Conservation (phyloP, 1,140 invertebrate genomes). For the Pseudomyrmex flavicornis region DNA sequence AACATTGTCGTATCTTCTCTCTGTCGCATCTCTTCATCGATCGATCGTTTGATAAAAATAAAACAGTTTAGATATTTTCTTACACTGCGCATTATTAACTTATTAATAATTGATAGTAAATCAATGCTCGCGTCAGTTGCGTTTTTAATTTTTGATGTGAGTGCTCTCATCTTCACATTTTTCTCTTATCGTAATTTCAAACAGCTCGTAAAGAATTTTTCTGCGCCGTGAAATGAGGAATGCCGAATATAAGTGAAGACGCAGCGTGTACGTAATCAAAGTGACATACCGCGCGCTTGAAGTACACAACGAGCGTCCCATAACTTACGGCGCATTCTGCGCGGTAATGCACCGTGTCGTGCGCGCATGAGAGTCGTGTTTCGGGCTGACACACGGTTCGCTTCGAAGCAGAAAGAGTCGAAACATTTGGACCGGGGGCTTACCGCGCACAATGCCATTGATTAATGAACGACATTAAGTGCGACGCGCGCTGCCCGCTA, state of each 20-base stretch:
- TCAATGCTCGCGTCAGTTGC: no score
- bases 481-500: conserved; percentile 71
- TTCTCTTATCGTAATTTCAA: neutral
- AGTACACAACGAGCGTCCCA: conserved; percentile 69
- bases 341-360: conserved; percentile 60
- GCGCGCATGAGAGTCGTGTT: conserved; percentile 10
- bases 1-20: no score
- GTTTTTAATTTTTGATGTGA: no score
- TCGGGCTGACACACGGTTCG: conserved; percentile 32
- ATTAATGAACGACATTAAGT: conserved; percentile 76
- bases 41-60: no score
- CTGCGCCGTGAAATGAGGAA: neutral
- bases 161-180: neutral
- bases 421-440: conserved; percentile 74
- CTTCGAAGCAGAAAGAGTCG: conserved; percentile 51
- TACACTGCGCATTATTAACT: no score
- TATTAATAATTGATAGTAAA: no score
- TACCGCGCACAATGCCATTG: conserved; percentile 73
- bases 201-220: neutral
- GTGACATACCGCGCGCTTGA: conserved; percentile 64
- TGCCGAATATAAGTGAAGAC: conserved; percentile 15
- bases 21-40: no score
- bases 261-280: conserved; percentile 47
- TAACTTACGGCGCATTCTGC: conserved; percentile 69
- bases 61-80: no score